These are phyloP conservation scores for Danaus chrysippus DNA, from an alignment of 2,888 invertebrate genomes.

Conservation along the genomic window DNA sequence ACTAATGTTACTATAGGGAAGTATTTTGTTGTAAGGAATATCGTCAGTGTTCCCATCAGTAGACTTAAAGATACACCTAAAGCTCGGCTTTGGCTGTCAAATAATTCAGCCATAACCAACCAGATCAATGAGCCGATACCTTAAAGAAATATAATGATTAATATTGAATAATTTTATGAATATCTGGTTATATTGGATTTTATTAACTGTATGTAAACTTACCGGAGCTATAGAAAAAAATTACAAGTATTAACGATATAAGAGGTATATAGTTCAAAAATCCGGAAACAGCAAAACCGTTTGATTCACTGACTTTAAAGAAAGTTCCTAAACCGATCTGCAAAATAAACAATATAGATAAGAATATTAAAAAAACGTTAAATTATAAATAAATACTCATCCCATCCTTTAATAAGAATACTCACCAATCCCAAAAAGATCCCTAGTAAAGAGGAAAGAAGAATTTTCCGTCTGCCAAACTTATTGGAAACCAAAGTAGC, in stretches of 20 bases:
- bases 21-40: constrained; percentile 48
- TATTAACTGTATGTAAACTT: constrained; percentile 18
- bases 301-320: constrained; percentile 44
- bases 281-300: constrained; percentile 39
- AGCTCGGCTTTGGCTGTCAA: constrained; percentile 49
- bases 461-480: constrained; percentile 47
- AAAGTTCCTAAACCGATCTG: constrained; percentile 56
- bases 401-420: not conserved
- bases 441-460: constrained; percentile 38
- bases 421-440: constrained; percentile 46
- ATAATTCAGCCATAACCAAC: constrained; percentile 52
- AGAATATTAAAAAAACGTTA: not conserved
- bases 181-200: too few species aligned
- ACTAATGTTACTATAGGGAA: constrained; percentile 41
- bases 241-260: constrained; percentile 52
- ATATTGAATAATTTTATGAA: too few species aligned
- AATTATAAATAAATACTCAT: not conserved
- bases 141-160: constrained; percentile 32
- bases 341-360: constrained; percentile 26
- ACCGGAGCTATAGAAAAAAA: constrained; percentile 60
- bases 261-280: constrained; percentile 58
- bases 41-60: constrained; percentile 28
- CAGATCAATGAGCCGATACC: constrained; percentile 55
- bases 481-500: constrained; percentile 43
- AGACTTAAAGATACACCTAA: constrained; percentile 42